Evolutionary conservation across 2,113 vertebrate genomes (phyloP).

Genomic region (Scartelaos histophorus): DNA sequence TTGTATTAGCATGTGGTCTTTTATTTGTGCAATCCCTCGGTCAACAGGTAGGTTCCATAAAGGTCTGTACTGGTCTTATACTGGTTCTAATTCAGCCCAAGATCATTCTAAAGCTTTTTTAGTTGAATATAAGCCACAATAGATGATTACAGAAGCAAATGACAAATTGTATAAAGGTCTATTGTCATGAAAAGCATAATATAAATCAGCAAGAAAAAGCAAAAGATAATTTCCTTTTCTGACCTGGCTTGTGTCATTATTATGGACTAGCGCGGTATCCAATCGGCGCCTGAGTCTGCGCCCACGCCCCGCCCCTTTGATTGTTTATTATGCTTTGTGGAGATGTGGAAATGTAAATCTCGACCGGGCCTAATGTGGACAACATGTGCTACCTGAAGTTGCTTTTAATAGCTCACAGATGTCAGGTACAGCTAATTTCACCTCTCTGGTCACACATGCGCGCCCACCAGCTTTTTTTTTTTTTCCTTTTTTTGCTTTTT

Average conservation of each 20-base stretch:
- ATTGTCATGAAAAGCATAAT: background rate
- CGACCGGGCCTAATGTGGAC: constrained; percentile 83
- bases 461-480: constrained; percentile 22
- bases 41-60: too few relatives aligned
- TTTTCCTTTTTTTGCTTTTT: constrained; percentile 8
- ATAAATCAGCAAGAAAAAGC: background rate
- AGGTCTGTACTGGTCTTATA: too few relatives aligned
- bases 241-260: background rate
- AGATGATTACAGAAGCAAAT: too few relatives aligned
- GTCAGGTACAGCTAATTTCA: constrained; percentile 68
- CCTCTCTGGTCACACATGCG: constrained; percentile 23
- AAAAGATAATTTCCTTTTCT: background rate
- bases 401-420: constrained; percentile 89
- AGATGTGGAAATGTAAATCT: constrained; percentile 87
- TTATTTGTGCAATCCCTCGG: too few relatives aligned
- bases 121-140: too few relatives aligned
- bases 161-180: background rate
- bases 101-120: too few relatives aligned
- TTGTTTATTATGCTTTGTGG: constrained; percentile 92
- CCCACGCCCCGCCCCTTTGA: constrained; percentile 55
- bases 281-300: constrained; percentile 17
- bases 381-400: constrained; percentile 91
- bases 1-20: too few relatives aligned
- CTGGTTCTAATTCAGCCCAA: too few relatives aligned
- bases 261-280: background rate